Conservation (phyloP, 2,888 invertebrate species). For the Ormyrus rosae region DNA sequence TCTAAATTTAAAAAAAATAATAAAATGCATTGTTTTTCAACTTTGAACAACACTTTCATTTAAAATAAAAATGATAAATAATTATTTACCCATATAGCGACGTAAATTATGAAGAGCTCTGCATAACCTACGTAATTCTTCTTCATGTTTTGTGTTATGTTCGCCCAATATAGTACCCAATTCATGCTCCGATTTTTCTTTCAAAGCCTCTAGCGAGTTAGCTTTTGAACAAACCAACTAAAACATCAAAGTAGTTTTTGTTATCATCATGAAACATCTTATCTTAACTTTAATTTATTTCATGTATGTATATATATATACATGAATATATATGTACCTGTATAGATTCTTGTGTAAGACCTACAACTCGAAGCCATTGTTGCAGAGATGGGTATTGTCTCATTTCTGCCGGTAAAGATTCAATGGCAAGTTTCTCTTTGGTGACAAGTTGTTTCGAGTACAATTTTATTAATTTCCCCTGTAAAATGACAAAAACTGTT, state of each 20-base stretch:
- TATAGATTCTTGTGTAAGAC: slow-evolving; percentile 84
- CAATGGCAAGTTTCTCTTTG: slow-evolving; percentile 86
- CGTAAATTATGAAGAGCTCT: slow-evolving; percentile 91
- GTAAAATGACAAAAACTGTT: slow-evolving; percentile 66
- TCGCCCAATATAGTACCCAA: slow-evolving; percentile 84
- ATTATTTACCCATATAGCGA: slow-evolving; percentile 85
- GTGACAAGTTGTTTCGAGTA: slow-evolving; percentile 93
- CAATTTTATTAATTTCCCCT: slow-evolving; percentile 95
- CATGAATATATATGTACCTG: slow-evolving; percentile 76
- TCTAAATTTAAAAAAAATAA: slow-evolving; percentile 73
- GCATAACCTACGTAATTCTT: slow-evolving; percentile 88
- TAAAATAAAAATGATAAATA: slow-evolving; percentile 48
- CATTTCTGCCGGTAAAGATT: slow-evolving; percentile 79
- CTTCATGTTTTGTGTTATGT: slow-evolving; percentile 82
- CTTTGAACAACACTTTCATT: slow-evolving; percentile 17
- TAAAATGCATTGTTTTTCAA: slow-evolving; percentile 25
- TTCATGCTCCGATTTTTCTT: slow-evolving; percentile 91
- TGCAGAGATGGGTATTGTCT: slow-evolving; percentile 87
- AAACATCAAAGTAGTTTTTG: slow-evolving; percentile 50
- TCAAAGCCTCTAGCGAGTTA: slow-evolving; percentile 86
- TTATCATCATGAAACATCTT: slow-evolving; percentile 15
- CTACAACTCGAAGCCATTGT: slow-evolving; percentile 96
- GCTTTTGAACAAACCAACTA: slow-evolving; percentile 85
- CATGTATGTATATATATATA: neutral
- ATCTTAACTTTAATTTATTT: neutral